phyloP scores from a whole-genome alignment of 2,113 vertebrate species.

The Trogon surrucura region DNA sequence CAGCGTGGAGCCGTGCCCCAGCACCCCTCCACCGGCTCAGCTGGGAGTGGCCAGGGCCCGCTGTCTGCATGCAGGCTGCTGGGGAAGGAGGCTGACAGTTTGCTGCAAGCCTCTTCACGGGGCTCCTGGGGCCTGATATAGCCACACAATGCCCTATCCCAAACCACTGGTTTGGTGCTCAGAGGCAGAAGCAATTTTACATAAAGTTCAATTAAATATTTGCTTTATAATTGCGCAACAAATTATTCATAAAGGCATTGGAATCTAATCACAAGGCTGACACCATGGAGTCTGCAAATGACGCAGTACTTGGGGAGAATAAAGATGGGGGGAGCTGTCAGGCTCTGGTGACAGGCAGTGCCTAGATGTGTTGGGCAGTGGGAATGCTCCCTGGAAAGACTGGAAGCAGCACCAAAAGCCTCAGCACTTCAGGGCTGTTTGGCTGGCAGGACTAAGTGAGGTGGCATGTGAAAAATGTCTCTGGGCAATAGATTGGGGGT shows the following conservation, averaged over 20 bases:
- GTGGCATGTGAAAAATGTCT: neutral
- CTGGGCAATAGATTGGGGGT: neutral
- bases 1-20: neutral
- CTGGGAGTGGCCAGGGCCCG: neutral
- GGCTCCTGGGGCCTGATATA: neutral
- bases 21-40: neutral
- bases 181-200: conserved; percentile 65
- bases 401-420: neutral
- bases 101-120: neutral
- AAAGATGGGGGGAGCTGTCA: conserved; percentile 9
- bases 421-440: neutral
- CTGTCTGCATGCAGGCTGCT: neutral
- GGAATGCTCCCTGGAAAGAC: neutral
- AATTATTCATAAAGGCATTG: conserved; percentile 73
- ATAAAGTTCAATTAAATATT: conserved; percentile 75
- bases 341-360: neutral
- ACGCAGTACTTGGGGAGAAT: conserved; percentile 53
- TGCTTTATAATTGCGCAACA: conserved; percentile 72
- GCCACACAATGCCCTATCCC: neutral
- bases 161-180: neutral
- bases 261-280: conserved; percentile 66
- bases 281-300: conserved; percentile 45
- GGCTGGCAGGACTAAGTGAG: neutral
- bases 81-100: neutral
- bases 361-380: neutral